phyloP scores from a whole-genome alignment of 2,888 invertebrate species.

The Barypeithes pellucidus region DNA sequence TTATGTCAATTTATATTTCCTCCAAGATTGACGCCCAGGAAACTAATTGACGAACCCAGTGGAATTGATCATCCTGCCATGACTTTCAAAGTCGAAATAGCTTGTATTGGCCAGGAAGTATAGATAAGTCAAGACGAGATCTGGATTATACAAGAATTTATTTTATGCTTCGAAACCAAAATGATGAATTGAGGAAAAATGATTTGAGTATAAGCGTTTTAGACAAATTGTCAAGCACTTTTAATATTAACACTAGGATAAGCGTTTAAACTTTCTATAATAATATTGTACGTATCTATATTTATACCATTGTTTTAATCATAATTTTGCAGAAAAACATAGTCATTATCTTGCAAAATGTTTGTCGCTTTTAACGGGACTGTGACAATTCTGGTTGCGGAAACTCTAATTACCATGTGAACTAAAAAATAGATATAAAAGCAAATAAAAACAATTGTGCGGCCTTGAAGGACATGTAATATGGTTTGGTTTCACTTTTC shows the following conservation, averaged over 20 bases:
- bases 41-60: no score
- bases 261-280: neutral
- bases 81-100: no score
- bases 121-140: no score
- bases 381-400: constrained; percentile 40
- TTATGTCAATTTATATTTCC: no score
- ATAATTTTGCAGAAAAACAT: constrained; percentile 21
- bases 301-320: neutral
- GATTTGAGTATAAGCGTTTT: no score
- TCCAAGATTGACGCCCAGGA: no score
- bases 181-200: no score
- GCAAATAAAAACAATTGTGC: constrained; percentile 43
- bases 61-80: no score
- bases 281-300: neutral
- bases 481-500: constrained; percentile 48
- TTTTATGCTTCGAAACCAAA: no score
- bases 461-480: constrained; percentile 47
- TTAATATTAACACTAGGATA: neutral
- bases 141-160: no score
- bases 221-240: no score
- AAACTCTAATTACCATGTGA: constrained; percentile 42
- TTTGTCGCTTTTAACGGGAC: constrained; percentile 40
- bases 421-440: constrained; percentile 36
- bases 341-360: constrained; percentile 41
- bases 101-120: no score